Base-by-base conservation (phyloP, 1,140 invertebrate genomes). In the Brachionus manjavacas region DNA sequence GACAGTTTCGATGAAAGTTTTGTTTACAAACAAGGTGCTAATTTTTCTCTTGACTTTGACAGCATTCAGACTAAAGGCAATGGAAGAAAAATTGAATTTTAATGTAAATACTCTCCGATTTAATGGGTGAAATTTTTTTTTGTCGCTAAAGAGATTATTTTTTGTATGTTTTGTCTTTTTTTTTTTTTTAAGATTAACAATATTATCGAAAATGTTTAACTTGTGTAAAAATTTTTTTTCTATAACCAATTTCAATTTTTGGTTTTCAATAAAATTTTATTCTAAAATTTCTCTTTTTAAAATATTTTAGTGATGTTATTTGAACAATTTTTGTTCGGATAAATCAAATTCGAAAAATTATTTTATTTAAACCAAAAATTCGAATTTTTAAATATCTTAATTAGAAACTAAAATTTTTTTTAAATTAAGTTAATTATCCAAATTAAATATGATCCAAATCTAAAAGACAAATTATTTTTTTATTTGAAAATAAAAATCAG, bases 41-140 rank as follows among this genome's bases (percentile, higher is more conserved):
- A 41, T 41, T 72, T 72, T 41, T 31, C 23, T 35, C 35, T 41
- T 39, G 39, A 41, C 20, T 72, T 72, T 16, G 35, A 72, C 2
- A 28, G 41, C 16, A 60, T 60, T 60, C 68, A 72, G 31, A 72
- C 20, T 11, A 7, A 41, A 7, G 8, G n/a, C 7, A 72, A 72
- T 16, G 31, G 16, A 20, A 39, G 68, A 72, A 72, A 72, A 72
- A 72, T 72, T 41, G 68, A 72, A 16, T 72, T 72, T 23, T 72
- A 20, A 72, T 72, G 28, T 39, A 72, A 72, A 72, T n/a, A 41
- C 16, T 16, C n/a, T 16, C 1, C 31, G 43, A 3, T 20, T 11
- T 23, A 25, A 20, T 72, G 68, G 68, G 68, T 72, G 68, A 72
- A 72, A 23, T 72, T 41, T 41, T 20, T 23, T 20, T 41, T 72